phyloP scores from a whole-genome alignment of 2,113 vertebrate species.

The Puma concolor region DNA sequence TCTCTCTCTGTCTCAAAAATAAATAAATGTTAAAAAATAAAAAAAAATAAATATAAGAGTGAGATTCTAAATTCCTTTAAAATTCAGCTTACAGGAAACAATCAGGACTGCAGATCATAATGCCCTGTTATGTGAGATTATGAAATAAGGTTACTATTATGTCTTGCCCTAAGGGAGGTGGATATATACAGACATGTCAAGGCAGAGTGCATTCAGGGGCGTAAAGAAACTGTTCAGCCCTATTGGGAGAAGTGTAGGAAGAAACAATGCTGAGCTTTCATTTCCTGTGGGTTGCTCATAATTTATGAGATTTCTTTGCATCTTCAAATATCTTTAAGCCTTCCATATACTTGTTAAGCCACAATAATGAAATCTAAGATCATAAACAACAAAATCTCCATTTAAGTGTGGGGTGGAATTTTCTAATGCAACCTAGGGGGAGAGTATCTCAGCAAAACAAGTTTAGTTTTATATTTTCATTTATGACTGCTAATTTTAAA shows the following conservation, averaged over 20 bases:
- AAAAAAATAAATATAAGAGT: not conserved
- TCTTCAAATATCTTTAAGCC: conserved; percentile 17
- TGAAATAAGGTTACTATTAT: not conserved
- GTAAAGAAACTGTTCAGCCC: not conserved
- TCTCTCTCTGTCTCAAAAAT: no score
- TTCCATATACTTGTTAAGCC: not conserved
- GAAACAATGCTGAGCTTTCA: not conserved
- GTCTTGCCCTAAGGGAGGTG: not conserved
- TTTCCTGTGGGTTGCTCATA: conserved; percentile 9
- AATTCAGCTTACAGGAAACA: not conserved
- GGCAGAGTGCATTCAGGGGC: not conserved
- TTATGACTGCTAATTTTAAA: conserved; percentile 57
- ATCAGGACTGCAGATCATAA: not conserved
- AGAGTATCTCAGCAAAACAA: not conserved
- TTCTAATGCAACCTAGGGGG: not conserved
- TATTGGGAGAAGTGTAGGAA: not conserved
- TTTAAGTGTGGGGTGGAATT: not conserved
- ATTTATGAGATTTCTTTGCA: conserved; percentile 18
- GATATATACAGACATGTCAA: not conserved
- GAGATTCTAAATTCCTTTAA: conserved; percentile 22
- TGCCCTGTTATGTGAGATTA: not conserved
- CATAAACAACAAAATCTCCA: not conserved
- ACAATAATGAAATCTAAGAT: conserved; percentile 12
- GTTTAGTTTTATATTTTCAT: conserved; percentile 68
- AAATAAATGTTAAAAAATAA: no score